Base-by-base conservation (phyloP, 2,888 invertebrate species). In the Mimumesa dahlbomi region DNA sequence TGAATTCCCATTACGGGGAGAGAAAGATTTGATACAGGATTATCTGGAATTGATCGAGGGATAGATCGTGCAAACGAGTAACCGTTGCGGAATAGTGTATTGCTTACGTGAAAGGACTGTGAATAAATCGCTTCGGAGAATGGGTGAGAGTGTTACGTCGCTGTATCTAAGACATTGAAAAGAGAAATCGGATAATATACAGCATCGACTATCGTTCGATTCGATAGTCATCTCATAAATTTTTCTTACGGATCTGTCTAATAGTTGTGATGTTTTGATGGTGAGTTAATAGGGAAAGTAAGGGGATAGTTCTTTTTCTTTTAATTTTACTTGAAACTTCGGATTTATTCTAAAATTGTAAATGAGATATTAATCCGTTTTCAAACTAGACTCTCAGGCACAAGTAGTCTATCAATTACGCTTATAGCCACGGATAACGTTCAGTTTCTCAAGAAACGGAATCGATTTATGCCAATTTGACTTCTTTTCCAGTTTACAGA, bases 41-140 rank as follows among this genome's bases (percentile, higher is more conserved):
- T 73, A 77, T 61, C 58, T 58, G 48, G 36, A 66, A 59, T 65
- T 70, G 66, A 75, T 75, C 64, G 75, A 31, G 13, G 40, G 59
- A 57, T 43, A 59, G 69, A 63, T 62, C 65, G 62, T 63, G 46
- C 22, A 61, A 61, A 72, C 49, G 59, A 67, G 57, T 58, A 58
- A 43, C 34, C 14, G 25, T 61, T 49, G 40, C 36, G 58, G 50
- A 36, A 62, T 56, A 46, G 36, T 34, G 61, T 45, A 61, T 68
- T 42, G 52, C 36, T 61, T 46, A 45, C 70, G 54, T 75, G 72
- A 48, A 69, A 61, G 57, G 70, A 45, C 64, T 61, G 13, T 38
- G 59, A 65, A 59, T 65, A 65, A 59, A 65, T 65, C 52, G 59
- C 38, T n/a, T 36, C 45, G 52, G 38, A 46, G 38, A 59, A 59